phyloP scores from a whole-genome alignment of 2,113 vertebrate genomes.

The Pluvialis apricaria region DNA sequence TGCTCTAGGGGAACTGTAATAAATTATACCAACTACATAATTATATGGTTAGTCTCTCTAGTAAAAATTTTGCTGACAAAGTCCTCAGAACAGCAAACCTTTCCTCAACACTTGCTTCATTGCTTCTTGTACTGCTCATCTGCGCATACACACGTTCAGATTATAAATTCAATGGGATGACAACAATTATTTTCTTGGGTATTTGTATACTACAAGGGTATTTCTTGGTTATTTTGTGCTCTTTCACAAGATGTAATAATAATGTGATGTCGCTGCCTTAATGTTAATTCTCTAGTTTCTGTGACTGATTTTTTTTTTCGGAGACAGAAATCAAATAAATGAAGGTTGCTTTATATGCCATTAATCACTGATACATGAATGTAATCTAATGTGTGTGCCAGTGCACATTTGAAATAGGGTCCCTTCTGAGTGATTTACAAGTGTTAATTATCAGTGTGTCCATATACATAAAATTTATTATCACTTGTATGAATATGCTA shows the following conservation, averaged over 20 bases:
- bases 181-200: background rate
- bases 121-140: background rate
- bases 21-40: background rate
- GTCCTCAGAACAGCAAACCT: background rate
- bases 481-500: slow-evolving; percentile 44
- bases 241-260: background rate
- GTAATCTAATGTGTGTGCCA: background rate
- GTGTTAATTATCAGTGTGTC: slow-evolving; percentile 18
- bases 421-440: slow-evolving; percentile 23
- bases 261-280: background rate
- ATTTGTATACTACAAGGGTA: background rate
- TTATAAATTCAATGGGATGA: background rate
- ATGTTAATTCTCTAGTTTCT: background rate
- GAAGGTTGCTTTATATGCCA: background rate
- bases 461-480: slow-evolving; percentile 16
- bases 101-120: background rate
- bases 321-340: background rate
- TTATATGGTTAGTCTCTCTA: background rate
- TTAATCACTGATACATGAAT: background rate
- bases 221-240: background rate
- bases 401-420: background rate
- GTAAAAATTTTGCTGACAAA: background rate
- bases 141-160: background rate
- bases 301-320: background rate
- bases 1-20: background rate